These are phyloP conservation scores for Melanotaenia maccullochi DNA, from an alignment of 2,797 vertebrate genomes.

Conservation along the genomic window DNA sequence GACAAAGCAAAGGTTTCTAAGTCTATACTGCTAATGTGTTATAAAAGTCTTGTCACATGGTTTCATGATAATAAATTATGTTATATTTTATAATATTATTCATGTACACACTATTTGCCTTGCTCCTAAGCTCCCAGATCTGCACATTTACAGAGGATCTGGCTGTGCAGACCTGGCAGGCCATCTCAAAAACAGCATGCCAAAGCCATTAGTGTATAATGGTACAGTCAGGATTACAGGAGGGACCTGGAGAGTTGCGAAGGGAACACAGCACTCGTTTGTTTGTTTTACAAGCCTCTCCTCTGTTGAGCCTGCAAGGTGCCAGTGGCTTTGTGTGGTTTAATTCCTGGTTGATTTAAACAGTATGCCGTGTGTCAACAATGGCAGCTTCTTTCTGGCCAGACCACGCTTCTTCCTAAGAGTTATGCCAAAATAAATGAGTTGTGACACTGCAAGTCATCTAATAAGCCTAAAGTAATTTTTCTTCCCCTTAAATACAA, in stretches of 20 bases:
- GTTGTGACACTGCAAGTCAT: slow-evolving; percentile 29
- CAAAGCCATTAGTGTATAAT: slow-evolving; percentile 78
- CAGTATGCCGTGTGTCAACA: slow-evolving; percentile 39
- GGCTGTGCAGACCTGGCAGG: slow-evolving; percentile 66
- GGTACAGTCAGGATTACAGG: slow-evolving; percentile 77
- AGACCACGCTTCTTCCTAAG: slow-evolving; percentile 32
- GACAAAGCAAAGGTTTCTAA: slow-evolving; percentile 20
- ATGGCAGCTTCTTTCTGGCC: slow-evolving; percentile 28
- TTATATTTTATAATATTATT: slow-evolving; percentile 19
- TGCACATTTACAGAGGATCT: slow-evolving; percentile 55
- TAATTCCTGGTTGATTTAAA: slow-evolving; percentile 53
- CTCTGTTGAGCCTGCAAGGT: slow-evolving; percentile 67
- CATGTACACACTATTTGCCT: slow-evolving; percentile 15
- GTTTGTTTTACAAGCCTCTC: slow-evolving; percentile 75
- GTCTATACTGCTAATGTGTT: not conserved
- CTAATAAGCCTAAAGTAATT: slow-evolving; percentile 12
- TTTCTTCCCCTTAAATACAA: slow-evolving; percentile 11
- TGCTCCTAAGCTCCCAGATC: slow-evolving; percentile 43
- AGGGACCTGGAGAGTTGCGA: slow-evolving; percentile 64
- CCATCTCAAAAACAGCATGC: slow-evolving; percentile 67
- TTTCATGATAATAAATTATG: slow-evolving; percentile 20
- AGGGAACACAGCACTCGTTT: slow-evolving; percentile 73
- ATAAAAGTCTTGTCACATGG: not conserved
- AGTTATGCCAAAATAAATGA: slow-evolving; percentile 45
- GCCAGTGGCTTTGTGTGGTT: slow-evolving; percentile 70